Evolutionary conservation across 2,888 invertebrate species (phyloP).

Genomic region (Sylvicola fuscatus): DNA sequence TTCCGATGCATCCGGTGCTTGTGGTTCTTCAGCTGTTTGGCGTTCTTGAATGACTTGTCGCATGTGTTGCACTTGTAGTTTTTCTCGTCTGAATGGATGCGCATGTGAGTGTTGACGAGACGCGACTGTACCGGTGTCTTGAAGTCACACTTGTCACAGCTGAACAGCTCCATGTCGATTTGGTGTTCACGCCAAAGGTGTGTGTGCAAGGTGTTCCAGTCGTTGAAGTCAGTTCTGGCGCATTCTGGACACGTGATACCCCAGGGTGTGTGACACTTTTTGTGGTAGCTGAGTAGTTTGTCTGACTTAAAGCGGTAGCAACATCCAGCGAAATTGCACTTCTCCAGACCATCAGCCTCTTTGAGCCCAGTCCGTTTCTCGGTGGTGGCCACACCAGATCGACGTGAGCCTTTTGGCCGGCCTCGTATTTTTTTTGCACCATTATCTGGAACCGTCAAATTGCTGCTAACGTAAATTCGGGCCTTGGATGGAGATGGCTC

Average conservation of each 20-base stretch:
- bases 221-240: conserved; percentile 25
- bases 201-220: conserved; percentile 48
- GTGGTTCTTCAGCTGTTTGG: conserved; percentile 60
- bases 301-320: background rate
- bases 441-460: conserved; percentile 9
- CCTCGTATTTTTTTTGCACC: conserved; percentile 13
- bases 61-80: conserved; percentile 41
- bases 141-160: conserved; percentile 53
- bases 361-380: conserved; percentile 6
- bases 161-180: conserved; percentile 58
- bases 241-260: conserved; percentile 44
- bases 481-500: conserved; percentile 11
- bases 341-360: background rate
- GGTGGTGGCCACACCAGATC: conserved; percentile 16
- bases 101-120: conserved; percentile 50
- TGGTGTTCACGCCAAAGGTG: conserved; percentile 62
- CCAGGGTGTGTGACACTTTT: conserved; percentile 17
- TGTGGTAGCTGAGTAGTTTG: conserved; percentile 13
- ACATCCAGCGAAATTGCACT: background rate
- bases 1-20: conserved; percentile 34
- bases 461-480: conserved; percentile 22
- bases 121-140: conserved; percentile 49
- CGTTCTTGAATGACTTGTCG: conserved; percentile 58
- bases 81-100: conserved; percentile 46
- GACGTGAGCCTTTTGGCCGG: conserved; percentile 20